Evolutionary conservation across 2,113 vertebrate species (phyloP), one percentile per base, ranked within the genome.

Genomic region (Anser cygnoides): DNA sequence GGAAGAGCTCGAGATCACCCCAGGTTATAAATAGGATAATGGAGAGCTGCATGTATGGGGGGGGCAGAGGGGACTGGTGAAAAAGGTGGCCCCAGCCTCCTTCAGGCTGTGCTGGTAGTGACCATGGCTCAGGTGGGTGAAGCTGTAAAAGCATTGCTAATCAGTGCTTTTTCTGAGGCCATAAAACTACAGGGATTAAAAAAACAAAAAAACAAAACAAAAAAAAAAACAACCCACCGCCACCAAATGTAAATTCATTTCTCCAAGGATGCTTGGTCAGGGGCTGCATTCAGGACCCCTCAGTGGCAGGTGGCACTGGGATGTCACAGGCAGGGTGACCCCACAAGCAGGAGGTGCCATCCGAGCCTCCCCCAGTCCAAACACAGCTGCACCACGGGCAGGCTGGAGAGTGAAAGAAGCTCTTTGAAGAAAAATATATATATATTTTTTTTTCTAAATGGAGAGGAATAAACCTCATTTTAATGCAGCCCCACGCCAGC

Each of bases 281-380:
- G 17, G 46, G 33, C 46, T 73, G 41, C 25, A 15, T 16, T 16
- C 3, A 2, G 49, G n/a, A 84, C 18, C 19, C 57, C 33, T 50
- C 1, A 1, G 43, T 61, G 39, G 19, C 10, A 29, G 43, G 10
- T 73, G 67, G 50, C 9, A 17, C 0, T 0, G 16, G 11, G 11
- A 17, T 61, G 82, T 59, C 70, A 11, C 49, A 11, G 1, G 8
- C 37, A n/a, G 52, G 19, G 49, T 52, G 55, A 80, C 8, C 13
- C 25, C 39, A 3, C 2, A 2, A 65, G 55, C 23, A 29, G 49
- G 35, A 44, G 75, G 26, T n/a, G 26, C 61, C 22, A 11, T 55
- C n/a, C 37, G 54, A 49, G 55, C 29, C 15, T 26, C 31, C 31
- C 18, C 14, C 13, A 33, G 18, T 31, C 29, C 29, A 16, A 55